Base-by-base conservation (phyloP, 2,797 vertebrate species). In the Echiichthys vipera region DNA sequence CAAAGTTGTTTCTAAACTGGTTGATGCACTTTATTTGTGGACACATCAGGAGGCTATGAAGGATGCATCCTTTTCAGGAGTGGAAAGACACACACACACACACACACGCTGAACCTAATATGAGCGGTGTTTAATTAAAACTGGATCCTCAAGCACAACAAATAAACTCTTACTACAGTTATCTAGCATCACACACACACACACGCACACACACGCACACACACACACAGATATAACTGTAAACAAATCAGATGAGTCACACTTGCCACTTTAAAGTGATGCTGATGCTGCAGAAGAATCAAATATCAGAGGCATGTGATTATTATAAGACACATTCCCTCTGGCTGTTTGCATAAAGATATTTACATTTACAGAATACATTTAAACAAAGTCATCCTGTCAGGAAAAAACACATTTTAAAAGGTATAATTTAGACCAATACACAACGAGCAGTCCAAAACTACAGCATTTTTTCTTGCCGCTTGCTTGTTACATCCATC, bases 21-120 rank as follows among this genome's bases (percentile, higher is more conserved):
- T 51, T 43, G 36, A 37, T 3, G 30, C 15, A 3, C 30, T 47
- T 22, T 70, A 83, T 65, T 69, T 71, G 56, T 53, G 36, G 74
- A 42, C 54, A 7, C 50, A 22, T 25, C 1, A 7, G 40, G 25
- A 51, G 7, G 69, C 75, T 47, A 7, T 29, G 53, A 73, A 70
- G 2, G 69, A 73, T 8, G 50, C 46, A 10, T 71, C 80, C 80
- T 84, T 88, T 87, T 83, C 61, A 76, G 79, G 81, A 84, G 67
- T 69, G 77, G 71, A 85, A 68, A 75, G 54, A 18, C 68, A 43
- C 67, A 57, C 27, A 63, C 49, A 49, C 54, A 55, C 63, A 59
- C 15, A 5, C 27, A 20, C 39, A 50, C 1, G 8, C 25, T 53
- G 14, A 55, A 46, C 18, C 62, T 49, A 59, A 66, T 56, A 56